Percentiles rank a stretch among this genome's conserved stretches.
These are phyloP conservation scores for Panthera leo DNA, from an alignment of 2,113 vertebrate genomes.

Conservation along the genomic window DNA sequence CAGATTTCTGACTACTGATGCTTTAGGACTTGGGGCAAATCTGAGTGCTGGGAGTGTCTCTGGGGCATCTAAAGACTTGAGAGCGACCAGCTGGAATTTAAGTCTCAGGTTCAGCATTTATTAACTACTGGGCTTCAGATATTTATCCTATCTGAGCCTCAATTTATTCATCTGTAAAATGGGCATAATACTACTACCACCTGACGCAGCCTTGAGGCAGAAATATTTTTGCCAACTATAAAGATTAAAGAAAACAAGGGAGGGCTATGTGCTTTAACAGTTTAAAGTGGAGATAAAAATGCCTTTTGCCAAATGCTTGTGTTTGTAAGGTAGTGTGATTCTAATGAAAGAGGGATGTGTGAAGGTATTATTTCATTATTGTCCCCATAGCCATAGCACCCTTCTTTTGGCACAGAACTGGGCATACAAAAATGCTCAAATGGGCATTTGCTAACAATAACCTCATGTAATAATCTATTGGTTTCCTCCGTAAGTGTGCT, in stretches of 20 bases:
- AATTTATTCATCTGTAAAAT: background rate
- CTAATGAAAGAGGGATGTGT: background rate
- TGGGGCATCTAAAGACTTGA: background rate
- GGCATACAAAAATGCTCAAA: background rate
- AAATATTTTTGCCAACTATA: background rate
- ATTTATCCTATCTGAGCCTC: background rate
- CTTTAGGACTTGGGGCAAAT: background rate
- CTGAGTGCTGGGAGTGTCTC: background rate
- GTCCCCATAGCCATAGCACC: background rate
- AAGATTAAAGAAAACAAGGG: background rate
- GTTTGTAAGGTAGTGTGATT: background rate
- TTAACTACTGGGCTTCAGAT: background rate
- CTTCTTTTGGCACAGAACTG: background rate
- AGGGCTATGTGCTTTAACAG: background rate
- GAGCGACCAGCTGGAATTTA: background rate
- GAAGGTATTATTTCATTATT: background rate
- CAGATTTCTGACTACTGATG: background rate
- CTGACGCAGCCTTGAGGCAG: background rate
- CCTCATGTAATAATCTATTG: background rate
- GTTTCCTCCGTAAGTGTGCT: slow-evolving; percentile 28
- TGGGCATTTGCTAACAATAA: slow-evolving; percentile 32
- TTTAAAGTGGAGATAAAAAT: background rate
- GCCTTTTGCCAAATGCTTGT: background rate
- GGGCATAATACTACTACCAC: background rate
- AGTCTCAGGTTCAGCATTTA: background rate